phyloP scores from a whole-genome alignment of 2,113 vertebrate species.

The Lathamus discolor region DNA sequence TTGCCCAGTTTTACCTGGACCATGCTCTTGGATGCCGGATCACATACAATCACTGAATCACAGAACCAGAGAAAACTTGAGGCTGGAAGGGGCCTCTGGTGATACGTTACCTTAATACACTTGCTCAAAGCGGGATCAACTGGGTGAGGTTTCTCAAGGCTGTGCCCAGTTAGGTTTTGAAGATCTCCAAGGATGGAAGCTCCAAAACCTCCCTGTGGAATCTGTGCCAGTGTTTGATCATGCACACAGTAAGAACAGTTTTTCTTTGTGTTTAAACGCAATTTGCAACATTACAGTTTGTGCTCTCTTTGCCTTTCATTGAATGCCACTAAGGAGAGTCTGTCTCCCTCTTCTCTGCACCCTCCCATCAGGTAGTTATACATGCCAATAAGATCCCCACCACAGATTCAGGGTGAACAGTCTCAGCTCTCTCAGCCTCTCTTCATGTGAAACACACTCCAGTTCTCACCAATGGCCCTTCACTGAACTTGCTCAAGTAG shows the following conservation, averaged over 20 bases:
- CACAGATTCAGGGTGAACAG: background rate
- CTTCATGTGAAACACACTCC: background rate
- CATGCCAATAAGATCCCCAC: background rate
- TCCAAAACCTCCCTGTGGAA: background rate
- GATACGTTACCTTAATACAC: rapidly evolving
- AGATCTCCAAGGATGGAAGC: background rate
- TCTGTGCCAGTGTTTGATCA: background rate
- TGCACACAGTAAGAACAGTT: rapidly evolving
- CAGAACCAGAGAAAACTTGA: background rate
- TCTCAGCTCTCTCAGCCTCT: background rate
- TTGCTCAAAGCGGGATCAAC: background rate
- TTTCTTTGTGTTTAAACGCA: background rate
- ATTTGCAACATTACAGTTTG: background rate
- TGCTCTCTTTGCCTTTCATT: background rate
- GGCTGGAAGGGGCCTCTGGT: background rate
- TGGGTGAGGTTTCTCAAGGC: background rate
- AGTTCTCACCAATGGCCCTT: background rate
- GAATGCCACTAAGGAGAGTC: background rate
- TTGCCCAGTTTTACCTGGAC: background rate
- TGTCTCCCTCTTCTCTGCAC: background rate
- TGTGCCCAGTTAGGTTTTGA: rapidly evolving
- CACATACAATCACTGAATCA: background rate
- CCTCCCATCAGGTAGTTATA: background rate
- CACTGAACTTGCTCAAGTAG: background rate
- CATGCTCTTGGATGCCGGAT: background rate